These are phyloP conservation scores for Sphaeramia orbicularis DNA, from an alignment of 2,797 vertebrate genomes.

Conservation along the genomic window DNA sequence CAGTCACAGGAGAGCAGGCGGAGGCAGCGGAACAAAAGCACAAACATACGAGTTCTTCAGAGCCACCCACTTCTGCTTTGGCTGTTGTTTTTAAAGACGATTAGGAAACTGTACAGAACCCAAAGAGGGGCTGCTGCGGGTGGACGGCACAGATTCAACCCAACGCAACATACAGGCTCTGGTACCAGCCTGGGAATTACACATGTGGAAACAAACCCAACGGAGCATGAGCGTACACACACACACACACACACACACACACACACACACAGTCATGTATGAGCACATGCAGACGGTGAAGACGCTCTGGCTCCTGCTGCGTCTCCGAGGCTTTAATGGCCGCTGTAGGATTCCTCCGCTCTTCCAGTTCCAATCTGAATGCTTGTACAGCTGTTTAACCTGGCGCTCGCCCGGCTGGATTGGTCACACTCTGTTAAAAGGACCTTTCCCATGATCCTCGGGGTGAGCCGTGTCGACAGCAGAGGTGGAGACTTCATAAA, in stretches of 20 bases:
- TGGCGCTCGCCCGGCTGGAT: conserved; percentile 52
- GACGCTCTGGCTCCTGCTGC: conserved; percentile 35
- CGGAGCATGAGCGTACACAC: conserved; percentile 34
- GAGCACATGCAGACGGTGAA: conserved; percentile 5
- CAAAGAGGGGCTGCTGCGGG: conserved; percentile 29
- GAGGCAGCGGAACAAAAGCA: conserved; percentile 26
- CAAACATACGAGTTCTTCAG: conserved; percentile 54
- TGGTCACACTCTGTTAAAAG: conserved; percentile 67
- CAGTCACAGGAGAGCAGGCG: conserved; percentile 73
- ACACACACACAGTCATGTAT: neutral
- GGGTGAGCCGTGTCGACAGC: conserved; percentile 16
- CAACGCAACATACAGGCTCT: conserved; percentile 45
- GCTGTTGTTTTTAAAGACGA: conserved; percentile 63
- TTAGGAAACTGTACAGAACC: conserved; percentile 43
- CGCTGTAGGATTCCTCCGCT: conserved; percentile 58
- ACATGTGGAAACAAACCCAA: conserved; percentile 51
- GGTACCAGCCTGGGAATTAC: conserved; percentile 52
- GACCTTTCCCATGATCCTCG: conserved; percentile 69
- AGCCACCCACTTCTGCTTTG: conserved; percentile 55
- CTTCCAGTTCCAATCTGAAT: conserved; percentile 69
- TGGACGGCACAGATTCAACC: conserved; percentile 47
- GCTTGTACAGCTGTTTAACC: conserved; percentile 74
- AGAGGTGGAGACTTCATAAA: conserved; percentile 37
- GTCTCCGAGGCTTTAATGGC: conserved; percentile 57
- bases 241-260: neutral